Evolutionary conservation across 2,113 vertebrate genomes (phyloP), one percentile per base, ranked within the genome.

Genomic region (Aphyosemion australe): DNA sequence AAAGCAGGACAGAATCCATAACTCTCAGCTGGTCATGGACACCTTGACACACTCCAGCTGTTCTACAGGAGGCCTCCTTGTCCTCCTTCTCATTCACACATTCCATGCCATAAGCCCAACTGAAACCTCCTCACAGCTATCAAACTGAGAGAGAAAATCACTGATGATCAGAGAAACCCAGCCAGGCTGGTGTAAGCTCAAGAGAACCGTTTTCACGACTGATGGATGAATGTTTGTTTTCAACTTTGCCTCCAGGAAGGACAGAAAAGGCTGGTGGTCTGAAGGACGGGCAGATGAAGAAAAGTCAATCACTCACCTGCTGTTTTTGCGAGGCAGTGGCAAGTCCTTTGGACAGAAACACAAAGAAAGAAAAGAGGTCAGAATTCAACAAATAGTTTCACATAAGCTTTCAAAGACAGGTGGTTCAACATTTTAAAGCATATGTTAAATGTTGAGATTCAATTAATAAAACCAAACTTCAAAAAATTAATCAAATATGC

Each of bases 241-340:
- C 74, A 37, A 6, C 34, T 1, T 39, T 42, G 57, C 45, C 32
- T 61, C 47, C 18, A 41, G 66, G 60, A 49, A 61, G 48, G 10
- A 12, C 32, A 46, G 51, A 32, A 37, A 16, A 20, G 19, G 13
- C 10, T 32, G 62, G 21, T 14, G 10, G 16, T 34, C 3, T 8
- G 11, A 31, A 12, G 13, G 7, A n/a, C 51, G 31, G 10, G 19
- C 14, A 37, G 14, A 61, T 16, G 21, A 32, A 32, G 12, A 5
- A 41, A 74, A 45, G 41, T 50, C 66, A 73, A 42, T 12, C 60
- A 80, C 93, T 93, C 83, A 93, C 93, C 93, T 93, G 88, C 92
- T 93, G 89, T 80, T 93, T 76, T 93, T 93, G 74, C 91, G 91
- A 61, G 93, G 91, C 72, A 93, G 89, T 11, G 93, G 93, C 77